Conservation (phyloP, 2,888 invertebrate species). For the Mesorhabditis belari region DNA sequence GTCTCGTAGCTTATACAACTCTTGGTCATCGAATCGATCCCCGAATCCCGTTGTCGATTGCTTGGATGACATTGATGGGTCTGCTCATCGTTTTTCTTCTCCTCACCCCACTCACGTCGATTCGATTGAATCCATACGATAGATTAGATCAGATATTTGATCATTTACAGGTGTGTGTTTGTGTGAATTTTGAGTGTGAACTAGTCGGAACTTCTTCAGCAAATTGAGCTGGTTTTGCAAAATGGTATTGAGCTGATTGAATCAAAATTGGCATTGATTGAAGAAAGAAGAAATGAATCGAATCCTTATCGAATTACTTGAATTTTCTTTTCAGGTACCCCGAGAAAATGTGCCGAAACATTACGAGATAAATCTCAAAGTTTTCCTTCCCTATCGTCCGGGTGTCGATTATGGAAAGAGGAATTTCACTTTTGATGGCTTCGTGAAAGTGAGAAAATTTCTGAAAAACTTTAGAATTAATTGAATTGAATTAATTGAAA, state of each 20-base stretch:
- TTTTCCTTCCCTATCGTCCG: constrained; percentile 25
- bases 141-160: neutral
- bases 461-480: too few relatives aligned
- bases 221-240: too few relatives aligned
- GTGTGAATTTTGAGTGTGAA: too few relatives aligned
- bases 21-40: neutral
- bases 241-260: too few relatives aligned
- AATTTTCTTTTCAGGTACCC: constrained; percentile 24
- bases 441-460: neutral
- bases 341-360: constrained; percentile 19
- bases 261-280: too few relatives aligned
- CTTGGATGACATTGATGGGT: neutral
- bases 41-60: neutral
- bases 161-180: neutral
- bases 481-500: too few relatives aligned
- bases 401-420: constrained; percentile 6
- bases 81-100: neutral
- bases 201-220: too few relatives aligned
- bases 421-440: neutral
- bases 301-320: constrained; percentile 11
- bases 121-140: neutral
- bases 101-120: neutral
- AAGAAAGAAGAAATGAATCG: too few relatives aligned
- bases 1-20: neutral
- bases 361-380: constrained; percentile 22